Percentiles rank a stretch among this genome's conserved stretches.
Evolutionary conservation across 1,140 invertebrate species (phyloP).

Genomic region (Zaprionus ghesquierei): DNA sequence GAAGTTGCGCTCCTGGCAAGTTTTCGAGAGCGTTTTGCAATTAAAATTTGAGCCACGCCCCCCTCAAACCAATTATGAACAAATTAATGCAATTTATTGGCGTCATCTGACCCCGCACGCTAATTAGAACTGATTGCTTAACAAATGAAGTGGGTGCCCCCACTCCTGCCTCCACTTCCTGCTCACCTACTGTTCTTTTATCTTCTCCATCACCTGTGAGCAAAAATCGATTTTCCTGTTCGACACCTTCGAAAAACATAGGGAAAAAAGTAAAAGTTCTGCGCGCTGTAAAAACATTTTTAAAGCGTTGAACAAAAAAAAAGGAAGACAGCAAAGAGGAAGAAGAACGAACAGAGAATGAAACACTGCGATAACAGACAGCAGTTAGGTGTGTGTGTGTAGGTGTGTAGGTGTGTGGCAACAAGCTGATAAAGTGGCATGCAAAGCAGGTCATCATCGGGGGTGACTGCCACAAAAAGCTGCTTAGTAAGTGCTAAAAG

Average conservation of each 20-base stretch:
- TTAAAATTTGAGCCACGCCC: slow-evolving; percentile 51
- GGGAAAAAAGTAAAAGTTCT: slow-evolving; percentile 22
- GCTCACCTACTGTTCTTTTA: too few relatives aligned
- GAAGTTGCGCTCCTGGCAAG: background rate
- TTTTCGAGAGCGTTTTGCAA: slow-evolving; percentile 35
- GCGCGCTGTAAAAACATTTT: slow-evolving; percentile 32
- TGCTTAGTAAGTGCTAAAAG: slow-evolving; percentile 5
- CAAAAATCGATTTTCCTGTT: slow-evolving; percentile 43
- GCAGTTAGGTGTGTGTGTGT: background rate
- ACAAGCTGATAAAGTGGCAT: slow-evolving; percentile 44
- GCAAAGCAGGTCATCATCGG: slow-evolving; percentile 19
- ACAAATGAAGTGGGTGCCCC: slow-evolving; percentile 62
- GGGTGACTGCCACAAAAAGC: slow-evolving; percentile 1
- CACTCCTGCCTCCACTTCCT: background rate
- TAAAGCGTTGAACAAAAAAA: slow-evolving; percentile 28
- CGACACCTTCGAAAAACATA: slow-evolving; percentile 1
- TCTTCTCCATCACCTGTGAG: slow-evolving; percentile 3
- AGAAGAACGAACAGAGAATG: background rate
- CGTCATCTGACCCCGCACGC: slow-evolving; percentile 32
- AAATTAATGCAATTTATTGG: slow-evolving; percentile 74
- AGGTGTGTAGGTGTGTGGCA: slow-evolving; percentile 24
- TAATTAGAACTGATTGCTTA: slow-evolving; percentile 72
- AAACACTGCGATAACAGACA: slow-evolving; percentile 5
- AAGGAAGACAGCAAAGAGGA: background rate
- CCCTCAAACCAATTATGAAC: slow-evolving; percentile 54